These are phyloP conservation scores for Synanthedon tipuliformis DNA, from an alignment of 2,888 invertebrate species.

Conservation along the genomic window DNA sequence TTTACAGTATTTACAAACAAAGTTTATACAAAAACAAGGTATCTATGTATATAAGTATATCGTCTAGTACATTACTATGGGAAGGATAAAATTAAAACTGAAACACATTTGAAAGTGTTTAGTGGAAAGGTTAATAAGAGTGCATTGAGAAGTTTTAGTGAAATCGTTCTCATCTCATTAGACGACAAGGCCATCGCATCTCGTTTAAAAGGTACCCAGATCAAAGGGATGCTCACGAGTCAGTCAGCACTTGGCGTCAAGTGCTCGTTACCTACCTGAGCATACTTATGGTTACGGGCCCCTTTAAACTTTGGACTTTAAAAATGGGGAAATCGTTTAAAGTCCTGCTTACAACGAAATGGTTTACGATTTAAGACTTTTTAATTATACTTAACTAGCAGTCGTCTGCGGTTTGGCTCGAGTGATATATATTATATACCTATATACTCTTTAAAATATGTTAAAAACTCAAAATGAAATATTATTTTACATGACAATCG, in stretches of 20 bases:
- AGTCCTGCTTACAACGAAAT: background rate
- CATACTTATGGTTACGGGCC: slow-evolving; percentile 13
- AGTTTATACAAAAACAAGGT: too few species aligned
- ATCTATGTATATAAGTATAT: too few species aligned
- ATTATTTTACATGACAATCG: too few species aligned
- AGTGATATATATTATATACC: too few species aligned
- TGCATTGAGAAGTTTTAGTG: slow-evolving; percentile 2
- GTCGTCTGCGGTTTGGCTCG: too few species aligned
- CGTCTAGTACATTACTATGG: too few species aligned
- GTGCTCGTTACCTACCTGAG: slow-evolving; percentile 40
- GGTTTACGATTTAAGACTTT: too few species aligned
- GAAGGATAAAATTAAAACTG: too few species aligned
- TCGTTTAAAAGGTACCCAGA: slow-evolving; percentile 31
- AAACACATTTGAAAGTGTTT: background rate
- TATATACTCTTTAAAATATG: too few species aligned
- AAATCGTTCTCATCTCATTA: slow-evolving; percentile 33
- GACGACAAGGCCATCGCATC: slow-evolving; percentile 24
- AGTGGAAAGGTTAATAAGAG: background rate
- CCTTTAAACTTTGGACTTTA: background rate
- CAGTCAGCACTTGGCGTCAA: slow-evolving; percentile 39
- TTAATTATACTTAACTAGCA: too few species aligned
- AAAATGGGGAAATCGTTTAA: background rate
- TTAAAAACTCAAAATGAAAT: too few species aligned
- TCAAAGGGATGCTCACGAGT: slow-evolving; percentile 53
- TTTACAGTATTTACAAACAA: too few species aligned